A percentile compares a stretch with the other conserved stretches of the same genome.
Evolutionary conservation across 53 echinoderm and acorn worm genomes (phyloP).

Genomic region (Apostichopus leukothele): DNA sequence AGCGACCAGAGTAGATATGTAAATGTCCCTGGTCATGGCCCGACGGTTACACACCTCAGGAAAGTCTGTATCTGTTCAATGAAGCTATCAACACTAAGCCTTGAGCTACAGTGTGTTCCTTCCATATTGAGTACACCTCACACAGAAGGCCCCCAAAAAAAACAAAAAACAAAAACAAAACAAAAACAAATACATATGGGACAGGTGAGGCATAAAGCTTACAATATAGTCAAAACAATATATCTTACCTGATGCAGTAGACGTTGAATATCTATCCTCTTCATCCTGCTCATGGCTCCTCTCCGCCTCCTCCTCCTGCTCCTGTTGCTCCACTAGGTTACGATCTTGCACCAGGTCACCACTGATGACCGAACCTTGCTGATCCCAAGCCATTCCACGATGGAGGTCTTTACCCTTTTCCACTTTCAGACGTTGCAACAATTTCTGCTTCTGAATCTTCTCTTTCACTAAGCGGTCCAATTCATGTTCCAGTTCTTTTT

Average conservation of each 20-base stretch:
- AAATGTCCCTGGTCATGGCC: no score
- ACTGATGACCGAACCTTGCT: background rate
- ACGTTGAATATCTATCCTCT: constrained; percentile 45
- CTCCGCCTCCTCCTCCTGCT: background rate
- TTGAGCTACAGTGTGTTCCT: no score
- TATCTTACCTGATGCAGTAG: background rate
- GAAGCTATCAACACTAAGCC: no score
- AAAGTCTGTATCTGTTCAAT: no score
- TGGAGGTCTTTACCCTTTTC: constrained; percentile 22
- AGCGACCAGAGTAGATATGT: no score
- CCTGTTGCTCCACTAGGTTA: background rate
- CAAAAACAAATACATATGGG: no score
- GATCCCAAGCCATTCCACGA: constrained; percentile 15
- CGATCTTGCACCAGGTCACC: background rate
- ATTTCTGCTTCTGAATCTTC: constrained; percentile 61
- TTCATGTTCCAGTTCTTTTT: constrained; percentile 67
- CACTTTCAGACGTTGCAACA: constrained; percentile 51
- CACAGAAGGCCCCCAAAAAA: no score
- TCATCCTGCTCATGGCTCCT: constrained; percentile 5
- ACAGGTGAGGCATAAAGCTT: no score
- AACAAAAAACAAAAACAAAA: no score
- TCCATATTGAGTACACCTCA: no score
- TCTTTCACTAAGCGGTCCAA: constrained; percentile 62
- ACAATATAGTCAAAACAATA: no score
- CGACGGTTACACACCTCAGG: no score